Evolutionary conservation across 2,113 vertebrate genomes (phyloP).

Genomic region (Ailuropoda melanoleuca): DNA sequence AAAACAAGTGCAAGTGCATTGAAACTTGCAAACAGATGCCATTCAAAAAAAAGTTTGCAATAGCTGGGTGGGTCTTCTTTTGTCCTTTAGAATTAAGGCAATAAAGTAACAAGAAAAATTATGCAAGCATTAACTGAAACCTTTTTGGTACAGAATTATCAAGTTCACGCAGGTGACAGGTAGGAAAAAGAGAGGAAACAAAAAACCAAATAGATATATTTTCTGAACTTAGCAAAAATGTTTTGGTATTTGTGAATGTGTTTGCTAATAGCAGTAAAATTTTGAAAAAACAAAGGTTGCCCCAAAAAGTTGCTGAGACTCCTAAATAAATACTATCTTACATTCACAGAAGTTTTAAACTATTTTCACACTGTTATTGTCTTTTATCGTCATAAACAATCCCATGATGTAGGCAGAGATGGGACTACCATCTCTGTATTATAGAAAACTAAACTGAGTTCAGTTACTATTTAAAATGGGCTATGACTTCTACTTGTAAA

Average conservation of each 20-base stretch:
- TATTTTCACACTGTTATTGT: neutral
- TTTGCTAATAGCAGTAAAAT: neutral
- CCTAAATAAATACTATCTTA: conserved; percentile 11
- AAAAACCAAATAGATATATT: neutral
- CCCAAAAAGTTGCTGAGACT: neutral
- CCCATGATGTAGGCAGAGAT: neutral
- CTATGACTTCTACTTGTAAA: neutral
- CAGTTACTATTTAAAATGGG: neutral
- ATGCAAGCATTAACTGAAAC: neutral
- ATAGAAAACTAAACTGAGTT: neutral
- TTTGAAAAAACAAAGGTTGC: neutral
- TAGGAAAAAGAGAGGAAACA: neutral
- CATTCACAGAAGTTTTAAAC: neutral
- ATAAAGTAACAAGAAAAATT: conserved; percentile 27
- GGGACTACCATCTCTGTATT: neutral
- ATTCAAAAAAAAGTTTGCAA: neutral
- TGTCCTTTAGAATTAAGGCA: neutral
- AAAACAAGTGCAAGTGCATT: neutral
- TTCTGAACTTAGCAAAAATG: conserved; percentile 25
- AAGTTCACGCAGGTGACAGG: neutral
- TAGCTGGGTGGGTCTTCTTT: neutral
- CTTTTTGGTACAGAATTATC: neutral
- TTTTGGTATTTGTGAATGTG: neutral
- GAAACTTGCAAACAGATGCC: neutral
- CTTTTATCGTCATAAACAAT: neutral